These are phyloP conservation scores for Drosophila busckii DNA, from an alignment of 1,140 invertebrate genomes.

Conservation along the genomic window DNA sequence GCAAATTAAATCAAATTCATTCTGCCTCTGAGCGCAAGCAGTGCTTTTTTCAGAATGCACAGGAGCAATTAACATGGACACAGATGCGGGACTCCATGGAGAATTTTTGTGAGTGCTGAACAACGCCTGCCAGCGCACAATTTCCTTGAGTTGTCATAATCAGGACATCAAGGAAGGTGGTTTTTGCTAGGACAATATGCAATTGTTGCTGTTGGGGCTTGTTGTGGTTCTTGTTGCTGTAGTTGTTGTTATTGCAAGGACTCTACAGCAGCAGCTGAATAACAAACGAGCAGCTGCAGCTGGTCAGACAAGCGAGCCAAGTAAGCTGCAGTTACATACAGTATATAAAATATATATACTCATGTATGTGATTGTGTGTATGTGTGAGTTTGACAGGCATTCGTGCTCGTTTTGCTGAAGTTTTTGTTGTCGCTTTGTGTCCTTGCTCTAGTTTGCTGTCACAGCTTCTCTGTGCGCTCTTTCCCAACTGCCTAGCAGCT, in stretches of 20 bases:
- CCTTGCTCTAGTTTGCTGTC: constrained; percentile 63
- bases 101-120: constrained; percentile 38
- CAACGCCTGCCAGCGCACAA: constrained; percentile 33
- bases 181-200: too few relatives aligned
- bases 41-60: constrained; percentile 38
- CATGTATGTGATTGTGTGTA: constrained; percentile 14
- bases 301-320: constrained; percentile 40
- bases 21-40: constrained; percentile 35
- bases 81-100: constrained; percentile 33
- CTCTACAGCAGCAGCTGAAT: constrained; percentile 33
- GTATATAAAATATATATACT: constrained; percentile 17
- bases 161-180: constrained; percentile 62
- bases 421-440: constrained; percentile 49
- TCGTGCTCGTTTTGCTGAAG: constrained; percentile 50
- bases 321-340: neutral
- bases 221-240: constrained; percentile 23
- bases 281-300: constrained; percentile 28
- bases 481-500: neutral
- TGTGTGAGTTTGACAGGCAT: constrained; percentile 38
- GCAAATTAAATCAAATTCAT: constrained; percentile 59
- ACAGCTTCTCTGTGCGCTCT: constrained; percentile 10
- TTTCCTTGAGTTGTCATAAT: constrained; percentile 75
- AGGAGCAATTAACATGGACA: constrained; percentile 61
- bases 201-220: constrained; percentile 38
- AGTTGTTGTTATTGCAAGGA: constrained; percentile 28